These are phyloP conservation scores for Heliconius ethilla DNA, from an alignment of 2,888 invertebrate species.

Conservation along the genomic window DNA sequence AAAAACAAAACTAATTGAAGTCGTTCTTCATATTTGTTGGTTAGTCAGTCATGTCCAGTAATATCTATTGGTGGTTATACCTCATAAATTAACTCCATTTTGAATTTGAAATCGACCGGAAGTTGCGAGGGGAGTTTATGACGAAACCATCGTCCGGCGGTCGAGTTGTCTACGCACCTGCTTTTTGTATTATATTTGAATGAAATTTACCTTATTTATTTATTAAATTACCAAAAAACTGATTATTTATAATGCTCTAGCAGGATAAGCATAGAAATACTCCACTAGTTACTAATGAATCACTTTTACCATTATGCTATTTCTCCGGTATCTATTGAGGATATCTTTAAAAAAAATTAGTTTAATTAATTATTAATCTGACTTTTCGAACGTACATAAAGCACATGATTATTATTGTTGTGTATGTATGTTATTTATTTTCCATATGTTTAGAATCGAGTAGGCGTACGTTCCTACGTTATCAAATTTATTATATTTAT, in stretches of 20 bases:
- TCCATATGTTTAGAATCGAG: too few relatives aligned
- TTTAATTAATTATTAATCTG: too few relatives aligned
- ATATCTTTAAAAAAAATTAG: too few relatives aligned
- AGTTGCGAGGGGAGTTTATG: conserved; percentile 65
- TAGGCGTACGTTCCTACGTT: too few relatives aligned
- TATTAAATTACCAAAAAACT: neutral
- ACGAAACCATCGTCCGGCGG: conserved; percentile 63
- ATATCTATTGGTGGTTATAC: conserved; percentile 27
- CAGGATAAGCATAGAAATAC: too few relatives aligned
- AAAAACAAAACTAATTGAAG: neutral
- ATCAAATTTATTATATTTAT: too few relatives aligned
- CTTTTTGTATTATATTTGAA: conserved; percentile 15
- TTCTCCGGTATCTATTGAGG: too few relatives aligned
- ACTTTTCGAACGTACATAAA: too few relatives aligned
- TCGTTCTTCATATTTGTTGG: too few relatives aligned
- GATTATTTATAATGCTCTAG: neutral
- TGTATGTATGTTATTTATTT: too few relatives aligned
- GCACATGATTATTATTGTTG: too few relatives aligned
- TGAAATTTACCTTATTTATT: neutral
- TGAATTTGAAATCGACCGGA: conserved; percentile 64
- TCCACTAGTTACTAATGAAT: neutral
- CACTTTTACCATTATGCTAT: neutral
- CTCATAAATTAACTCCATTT: conserved; percentile 54
- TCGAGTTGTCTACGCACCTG: conserved; percentile 66
- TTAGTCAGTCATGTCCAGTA: conserved; percentile 7